Evolutionary conservation across 2,113 vertebrate genomes (phyloP).

Genomic region (Nycticorax nycticorax): DNA sequence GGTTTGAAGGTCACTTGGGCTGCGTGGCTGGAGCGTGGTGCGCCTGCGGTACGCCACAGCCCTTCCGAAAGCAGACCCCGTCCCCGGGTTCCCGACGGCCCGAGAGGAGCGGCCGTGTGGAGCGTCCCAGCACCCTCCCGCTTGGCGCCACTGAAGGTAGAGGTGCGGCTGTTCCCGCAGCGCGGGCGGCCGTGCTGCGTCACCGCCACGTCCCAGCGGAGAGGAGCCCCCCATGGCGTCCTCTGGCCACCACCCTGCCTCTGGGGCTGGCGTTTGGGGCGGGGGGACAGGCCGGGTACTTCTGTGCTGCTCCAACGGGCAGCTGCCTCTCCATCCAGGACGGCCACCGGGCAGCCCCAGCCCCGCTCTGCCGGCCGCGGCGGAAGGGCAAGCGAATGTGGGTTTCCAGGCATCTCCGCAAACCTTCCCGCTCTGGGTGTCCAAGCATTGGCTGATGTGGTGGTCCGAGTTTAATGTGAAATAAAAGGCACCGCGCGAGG

Average conservation of each 20-base stretch:
- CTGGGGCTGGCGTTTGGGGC: rapidly evolving
- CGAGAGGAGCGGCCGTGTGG: rapidly evolving
- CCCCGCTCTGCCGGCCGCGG: rapidly evolving
- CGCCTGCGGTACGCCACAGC: neutral
- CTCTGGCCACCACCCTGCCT: rapidly evolving
- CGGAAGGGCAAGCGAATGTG: neutral
- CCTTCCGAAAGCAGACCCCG: neutral
- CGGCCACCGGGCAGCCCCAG: rapidly evolving
- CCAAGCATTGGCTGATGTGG: rapidly evolving
- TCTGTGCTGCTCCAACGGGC: neutral
- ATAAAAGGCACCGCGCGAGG: rapidly evolving
- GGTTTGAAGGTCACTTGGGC: neutral
- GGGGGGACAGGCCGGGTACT: too few relatives aligned
- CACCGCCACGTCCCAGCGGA: rapidly evolving
- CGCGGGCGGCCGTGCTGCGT: rapidly evolving
- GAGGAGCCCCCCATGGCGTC: neutral
- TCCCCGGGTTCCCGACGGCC: rapidly evolving
- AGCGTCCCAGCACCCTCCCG: neutral
- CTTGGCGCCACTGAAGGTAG: rapidly evolving
- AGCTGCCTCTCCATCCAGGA: neutral
- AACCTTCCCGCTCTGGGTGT: neutral
- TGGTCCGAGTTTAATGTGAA: neutral
- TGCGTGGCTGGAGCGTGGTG: rapidly evolving
- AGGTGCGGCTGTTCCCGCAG: neutral
- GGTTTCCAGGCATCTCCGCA: neutral